These are phyloP conservation scores for Neomonachus schauinslandi DNA, from an alignment of 2,113 vertebrate genomes.

Conservation along the genomic window DNA sequence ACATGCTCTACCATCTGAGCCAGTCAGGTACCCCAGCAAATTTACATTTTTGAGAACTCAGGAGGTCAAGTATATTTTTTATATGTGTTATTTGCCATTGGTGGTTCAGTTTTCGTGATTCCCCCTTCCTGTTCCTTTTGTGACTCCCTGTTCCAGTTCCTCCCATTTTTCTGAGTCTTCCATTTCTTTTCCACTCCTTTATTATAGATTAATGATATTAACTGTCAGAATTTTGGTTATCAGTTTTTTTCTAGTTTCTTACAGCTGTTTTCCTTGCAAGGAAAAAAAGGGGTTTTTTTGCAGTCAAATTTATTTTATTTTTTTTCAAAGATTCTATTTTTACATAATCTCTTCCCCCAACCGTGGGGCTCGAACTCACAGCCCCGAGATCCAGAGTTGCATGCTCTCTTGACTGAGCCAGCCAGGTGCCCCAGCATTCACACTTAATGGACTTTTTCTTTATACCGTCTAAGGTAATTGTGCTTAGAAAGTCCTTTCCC, in stretches of 20 bases:
- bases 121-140: neutral
- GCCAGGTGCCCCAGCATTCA: neutral
- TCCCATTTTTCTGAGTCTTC: conserved; percentile 6
- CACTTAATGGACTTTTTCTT: neutral
- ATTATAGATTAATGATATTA: neutral
- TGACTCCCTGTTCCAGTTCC: neutral
- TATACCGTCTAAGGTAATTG: neutral
- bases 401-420: neutral
- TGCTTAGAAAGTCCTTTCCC: neutral
- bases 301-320: neutral
- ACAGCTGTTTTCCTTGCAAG: neutral
- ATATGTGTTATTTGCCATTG: neutral
- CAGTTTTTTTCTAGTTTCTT: neutral
- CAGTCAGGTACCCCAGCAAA: neutral
- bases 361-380: neutral
- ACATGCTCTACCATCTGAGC: neutral
- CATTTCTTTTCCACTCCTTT: neutral
- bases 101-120: neutral
- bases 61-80: neutral
- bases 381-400: neutral
- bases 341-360: neutral
- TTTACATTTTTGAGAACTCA: neutral
- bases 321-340: neutral
- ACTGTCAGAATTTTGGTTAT: neutral
- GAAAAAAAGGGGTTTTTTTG: neutral